Evolutionary conservation across 1,140 invertebrate species (phyloP), one percentile per base, ranked within the genome.

Genomic region (Chrysoperla carnea): DNA sequence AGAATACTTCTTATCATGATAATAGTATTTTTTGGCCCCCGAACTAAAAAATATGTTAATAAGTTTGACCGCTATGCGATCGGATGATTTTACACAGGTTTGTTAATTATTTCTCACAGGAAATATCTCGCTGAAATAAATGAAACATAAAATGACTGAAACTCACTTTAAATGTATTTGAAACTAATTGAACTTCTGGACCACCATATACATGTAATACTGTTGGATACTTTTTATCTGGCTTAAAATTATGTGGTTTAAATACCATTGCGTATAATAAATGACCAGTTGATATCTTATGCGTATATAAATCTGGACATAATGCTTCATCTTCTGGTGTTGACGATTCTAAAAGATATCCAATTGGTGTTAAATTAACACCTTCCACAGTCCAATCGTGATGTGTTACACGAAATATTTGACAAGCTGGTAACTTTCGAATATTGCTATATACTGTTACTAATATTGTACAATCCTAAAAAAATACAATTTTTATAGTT

Each of bases 191-290:
- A 17, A 98, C 91, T 61, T 95, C 91, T 1, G 94, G 94, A 9
- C 95, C 94, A 17, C 92, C 95, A 61, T 99, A 99, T 12, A 99
- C 85, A 61, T 95, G 91, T 11, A 98, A 68, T 42, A 99, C 79
- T 1, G 91, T 93, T 1, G 95, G 94, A 67, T 94, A 94, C 46
- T 86, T 84, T 29, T 73, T 63, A 8, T 78, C 81, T 6, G 71
- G 58, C 52, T 80, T 69, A 51, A 78, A 84, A 58, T 81, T 78
- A 51, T 81, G 76, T 0, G 90, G 90, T 50, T 86, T 81, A 61
- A 93, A 94, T 39, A 95, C 77, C 80, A 95, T 89, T 4, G 88
- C 88, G 60, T 91, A 90, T 33, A 92, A 67, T 2, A 74, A 69
- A 42, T 83, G 76, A 23, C 82, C 86, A 9, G 74, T 75, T 45